phyloP scores from a whole-genome alignment of 2,888 invertebrate species.

The Exephanes ischioxanthus region DNA sequence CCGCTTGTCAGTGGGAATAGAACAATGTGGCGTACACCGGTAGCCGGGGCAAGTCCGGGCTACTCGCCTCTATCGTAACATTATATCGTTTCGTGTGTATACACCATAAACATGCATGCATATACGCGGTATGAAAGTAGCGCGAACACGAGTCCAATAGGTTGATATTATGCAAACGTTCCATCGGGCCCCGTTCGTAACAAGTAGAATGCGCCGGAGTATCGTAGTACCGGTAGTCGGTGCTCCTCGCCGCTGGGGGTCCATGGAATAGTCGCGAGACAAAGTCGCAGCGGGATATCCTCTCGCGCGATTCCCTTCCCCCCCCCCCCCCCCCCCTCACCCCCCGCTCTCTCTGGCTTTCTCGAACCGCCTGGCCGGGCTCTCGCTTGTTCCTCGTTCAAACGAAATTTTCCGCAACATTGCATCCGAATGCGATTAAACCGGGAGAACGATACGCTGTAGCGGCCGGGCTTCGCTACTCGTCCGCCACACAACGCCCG shows the following conservation, averaged over 20 bases:
- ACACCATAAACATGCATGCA: no score
- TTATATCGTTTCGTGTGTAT: slow-evolving; percentile 12
- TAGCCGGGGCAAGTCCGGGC: slow-evolving; percentile 22
- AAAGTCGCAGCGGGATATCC: slow-evolving; percentile 82
- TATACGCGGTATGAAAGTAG: slow-evolving; percentile 21
- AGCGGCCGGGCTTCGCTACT: slow-evolving; percentile 31
- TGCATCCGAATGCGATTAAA: slow-evolving; percentile 86
- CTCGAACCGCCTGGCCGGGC: not conserved
- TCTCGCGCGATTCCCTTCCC: slow-evolving; percentile 68
- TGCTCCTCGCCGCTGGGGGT: slow-evolving; percentile 58
- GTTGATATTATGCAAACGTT: slow-evolving; percentile 57
- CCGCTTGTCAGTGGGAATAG: slow-evolving; percentile 12
- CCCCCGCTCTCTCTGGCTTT: slow-evolving; percentile 27
- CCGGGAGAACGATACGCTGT: slow-evolving; percentile 78
- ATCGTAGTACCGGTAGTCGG: slow-evolving; percentile 32
- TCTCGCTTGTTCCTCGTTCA: slow-evolving; percentile 73
- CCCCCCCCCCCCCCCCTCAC: slow-evolving; percentile 12
- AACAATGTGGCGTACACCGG: slow-evolving; percentile 31
- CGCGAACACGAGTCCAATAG: slow-evolving; percentile 52
- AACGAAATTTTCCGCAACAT: slow-evolving; percentile 86
- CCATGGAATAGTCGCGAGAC: slow-evolving; percentile 74
- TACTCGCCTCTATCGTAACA: slow-evolving; percentile 29
- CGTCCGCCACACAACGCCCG: slow-evolving; percentile 61
- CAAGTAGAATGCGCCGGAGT: slow-evolving; percentile 27
- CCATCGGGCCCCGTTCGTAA: slow-evolving; percentile 40